Evolutionary conservation across 2,113 vertebrate genomes (phyloP).

Genomic region (Collichthys lucidus): DNA sequence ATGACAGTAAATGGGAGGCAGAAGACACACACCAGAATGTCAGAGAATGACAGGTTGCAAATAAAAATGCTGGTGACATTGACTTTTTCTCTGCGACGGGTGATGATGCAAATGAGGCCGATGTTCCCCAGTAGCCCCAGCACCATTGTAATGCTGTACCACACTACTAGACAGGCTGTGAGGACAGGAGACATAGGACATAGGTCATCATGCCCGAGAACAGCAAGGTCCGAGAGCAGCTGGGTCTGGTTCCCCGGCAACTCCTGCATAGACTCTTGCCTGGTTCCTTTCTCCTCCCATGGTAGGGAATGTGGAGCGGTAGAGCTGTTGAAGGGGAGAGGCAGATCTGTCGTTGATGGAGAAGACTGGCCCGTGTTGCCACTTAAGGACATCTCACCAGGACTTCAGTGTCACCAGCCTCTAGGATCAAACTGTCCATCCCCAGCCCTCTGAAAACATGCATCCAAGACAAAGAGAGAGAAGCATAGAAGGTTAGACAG

Average conservation of each 20-base stretch:
- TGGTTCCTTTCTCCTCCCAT: constrained; percentile 53
- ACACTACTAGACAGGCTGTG: constrained; percentile 85
- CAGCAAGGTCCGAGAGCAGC: constrained; percentile 68
- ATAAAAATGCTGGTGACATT: constrained; percentile 93
- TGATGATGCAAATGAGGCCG: constrained; percentile 89
- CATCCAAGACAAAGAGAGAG: constrained; percentile 53
- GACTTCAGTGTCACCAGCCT: constrained; percentile 52
- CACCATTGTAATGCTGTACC: constrained; percentile 89
- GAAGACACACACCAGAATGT: constrained; percentile 91
- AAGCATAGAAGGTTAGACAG: constrained; percentile 18
- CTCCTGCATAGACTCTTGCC: constrained; percentile 41
- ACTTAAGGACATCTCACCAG: constrained; percentile 72
- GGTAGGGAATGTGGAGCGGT: constrained; percentile 17
- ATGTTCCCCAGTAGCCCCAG: constrained; percentile 92
- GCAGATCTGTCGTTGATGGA: constrained; percentile 36
- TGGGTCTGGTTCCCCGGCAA: constrained; percentile 58
- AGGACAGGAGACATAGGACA: constrained; percentile 86
- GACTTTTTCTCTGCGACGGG: constrained; percentile 88
- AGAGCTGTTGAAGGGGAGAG: constrained; percentile 58
- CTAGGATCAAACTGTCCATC: constrained; percentile 63
- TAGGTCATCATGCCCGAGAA: constrained; percentile 79
- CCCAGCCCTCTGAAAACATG: constrained; percentile 30
- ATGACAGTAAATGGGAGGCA: constrained; percentile 91
- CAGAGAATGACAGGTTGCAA: constrained; percentile 93
- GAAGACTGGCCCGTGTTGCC: constrained; percentile 58